Conservation (phyloP, 2,113 vertebrate genomes). For the Isurus oxyrinchus region DNA sequence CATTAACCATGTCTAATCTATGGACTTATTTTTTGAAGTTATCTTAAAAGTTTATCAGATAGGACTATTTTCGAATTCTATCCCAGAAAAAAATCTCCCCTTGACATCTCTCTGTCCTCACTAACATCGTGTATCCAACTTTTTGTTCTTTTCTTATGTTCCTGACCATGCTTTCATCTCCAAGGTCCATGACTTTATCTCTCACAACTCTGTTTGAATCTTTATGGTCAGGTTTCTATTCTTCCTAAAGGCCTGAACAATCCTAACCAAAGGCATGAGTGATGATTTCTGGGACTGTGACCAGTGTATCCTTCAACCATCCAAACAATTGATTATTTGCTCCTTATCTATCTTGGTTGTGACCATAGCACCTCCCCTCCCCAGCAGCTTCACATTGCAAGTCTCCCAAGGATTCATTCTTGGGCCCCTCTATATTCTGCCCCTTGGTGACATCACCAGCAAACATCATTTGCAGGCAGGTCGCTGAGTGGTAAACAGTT, state of each 20-base stretch:
- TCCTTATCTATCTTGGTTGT: background rate
- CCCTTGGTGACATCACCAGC: background rate
- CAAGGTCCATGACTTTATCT: background rate
- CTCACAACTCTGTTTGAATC: background rate
- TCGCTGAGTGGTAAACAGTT: too few relatives aligned
- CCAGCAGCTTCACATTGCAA: background rate
- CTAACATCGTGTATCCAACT: background rate
- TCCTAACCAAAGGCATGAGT: too few relatives aligned
- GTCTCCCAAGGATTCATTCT: background rate
- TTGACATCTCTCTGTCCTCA: background rate
- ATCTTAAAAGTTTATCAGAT: background rate
- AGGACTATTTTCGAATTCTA: background rate
- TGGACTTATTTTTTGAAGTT: background rate
- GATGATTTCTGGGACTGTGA: too few relatives aligned
- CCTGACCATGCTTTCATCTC: too few relatives aligned
- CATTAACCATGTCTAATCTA: background rate
- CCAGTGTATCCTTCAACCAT: background rate
- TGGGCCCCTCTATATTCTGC: background rate
- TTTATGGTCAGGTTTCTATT: too few relatives aligned
- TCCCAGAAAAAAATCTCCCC: background rate
- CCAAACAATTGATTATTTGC: too few relatives aligned
- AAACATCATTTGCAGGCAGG: too few relatives aligned
- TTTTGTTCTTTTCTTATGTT: background rate
- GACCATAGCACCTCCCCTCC: too few relatives aligned
- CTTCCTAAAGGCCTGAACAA: too few relatives aligned